Evolutionary conservation across 37 sponge, comb jelly and placozoan genomes (phyloP).

Genomic region (Axinella damicornis): DNA sequence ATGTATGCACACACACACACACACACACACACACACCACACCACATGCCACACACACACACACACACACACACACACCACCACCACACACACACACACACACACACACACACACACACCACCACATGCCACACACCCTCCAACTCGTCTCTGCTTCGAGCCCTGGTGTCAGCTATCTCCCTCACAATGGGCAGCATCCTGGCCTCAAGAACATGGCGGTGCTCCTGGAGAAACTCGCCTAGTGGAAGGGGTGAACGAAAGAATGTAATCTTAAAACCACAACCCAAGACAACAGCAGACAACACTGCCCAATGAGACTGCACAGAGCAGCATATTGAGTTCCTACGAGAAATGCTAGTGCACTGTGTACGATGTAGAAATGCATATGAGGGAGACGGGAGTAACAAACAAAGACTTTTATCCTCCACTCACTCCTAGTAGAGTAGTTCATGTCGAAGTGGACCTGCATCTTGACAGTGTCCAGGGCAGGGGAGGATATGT

Average conservation of each 20-base stretch:
- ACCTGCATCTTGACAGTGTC: conserved; percentile 99
- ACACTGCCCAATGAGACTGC: background rate
- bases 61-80: no score
- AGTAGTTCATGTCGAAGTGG: conserved; percentile 99
- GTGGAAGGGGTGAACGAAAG: background rate
- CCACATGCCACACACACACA: no score
- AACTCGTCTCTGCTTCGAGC: conserved; percentile 92
- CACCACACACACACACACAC: no score
- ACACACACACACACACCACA: no score
- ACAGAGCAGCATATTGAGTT: background rate
- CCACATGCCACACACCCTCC: conserved; percentile 78
- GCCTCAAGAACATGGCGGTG: conserved; percentile 89
- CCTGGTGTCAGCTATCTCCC: conserved; percentile 93
- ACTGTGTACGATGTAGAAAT: background rate
- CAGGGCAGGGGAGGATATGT: conserved; percentile 81
- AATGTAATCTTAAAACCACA: background rate
- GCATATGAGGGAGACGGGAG: no score
- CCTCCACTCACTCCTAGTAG: conserved; percentile 78
- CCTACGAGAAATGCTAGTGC: background rate
- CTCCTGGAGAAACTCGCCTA: conserved; percentile 92
- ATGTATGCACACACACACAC: no score
- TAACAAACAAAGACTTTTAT: no score
- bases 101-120: no score
- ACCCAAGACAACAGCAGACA: background rate
- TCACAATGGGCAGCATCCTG: conserved; percentile 80